Conservation (phyloP, 2,888 invertebrate genomes). For the Ramazzottius varieornatus region DNA sequence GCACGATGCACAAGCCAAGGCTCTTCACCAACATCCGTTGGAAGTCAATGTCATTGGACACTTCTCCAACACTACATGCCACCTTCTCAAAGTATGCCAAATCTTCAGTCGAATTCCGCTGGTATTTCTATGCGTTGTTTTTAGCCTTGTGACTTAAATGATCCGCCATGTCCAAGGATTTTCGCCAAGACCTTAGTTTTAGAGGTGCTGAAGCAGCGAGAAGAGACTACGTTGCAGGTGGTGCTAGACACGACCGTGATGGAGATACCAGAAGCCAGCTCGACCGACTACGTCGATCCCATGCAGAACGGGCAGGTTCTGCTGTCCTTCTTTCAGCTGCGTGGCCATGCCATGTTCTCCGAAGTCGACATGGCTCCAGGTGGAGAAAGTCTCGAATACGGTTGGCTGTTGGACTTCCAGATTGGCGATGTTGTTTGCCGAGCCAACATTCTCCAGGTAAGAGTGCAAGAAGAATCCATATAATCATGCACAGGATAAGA, state of each 20-base stretch:
- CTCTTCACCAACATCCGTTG: too few relatives aligned
- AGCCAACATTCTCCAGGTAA: slow-evolving; percentile 10
- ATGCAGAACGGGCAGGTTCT: slow-evolving; percentile 30
- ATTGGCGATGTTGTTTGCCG: slow-evolving; percentile 39
- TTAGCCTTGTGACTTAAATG: background rate
- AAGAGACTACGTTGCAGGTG: slow-evolving; percentile 69
- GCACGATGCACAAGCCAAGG: too few relatives aligned
- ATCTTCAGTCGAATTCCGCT: too few relatives aligned
- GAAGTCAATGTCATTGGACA: background rate
- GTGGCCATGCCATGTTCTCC: slow-evolving; percentile 90
- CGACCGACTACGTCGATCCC: slow-evolving; percentile 9
- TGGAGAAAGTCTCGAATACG: slow-evolving; percentile 83
- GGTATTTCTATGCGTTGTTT: too few relatives aligned
- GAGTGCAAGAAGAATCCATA: too few relatives aligned
- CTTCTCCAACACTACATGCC: background rate
- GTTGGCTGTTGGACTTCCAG: slow-evolving; percentile 82
- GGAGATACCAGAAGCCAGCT: slow-evolving; percentile 10
- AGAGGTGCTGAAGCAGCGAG: slow-evolving; percentile 80
- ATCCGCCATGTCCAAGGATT: slow-evolving; percentile 9
- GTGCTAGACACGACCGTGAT: slow-evolving; percentile 8
- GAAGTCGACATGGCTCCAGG: slow-evolving; percentile 62
- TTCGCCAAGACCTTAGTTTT: slow-evolving; percentile 56
- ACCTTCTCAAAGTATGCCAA: background rate
- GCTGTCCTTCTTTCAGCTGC: slow-evolving; percentile 36
- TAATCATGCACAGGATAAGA: background rate